phyloP scores from a whole-genome alignment of 2,797 vertebrate genomes.

The Danio kyathit region DNA sequence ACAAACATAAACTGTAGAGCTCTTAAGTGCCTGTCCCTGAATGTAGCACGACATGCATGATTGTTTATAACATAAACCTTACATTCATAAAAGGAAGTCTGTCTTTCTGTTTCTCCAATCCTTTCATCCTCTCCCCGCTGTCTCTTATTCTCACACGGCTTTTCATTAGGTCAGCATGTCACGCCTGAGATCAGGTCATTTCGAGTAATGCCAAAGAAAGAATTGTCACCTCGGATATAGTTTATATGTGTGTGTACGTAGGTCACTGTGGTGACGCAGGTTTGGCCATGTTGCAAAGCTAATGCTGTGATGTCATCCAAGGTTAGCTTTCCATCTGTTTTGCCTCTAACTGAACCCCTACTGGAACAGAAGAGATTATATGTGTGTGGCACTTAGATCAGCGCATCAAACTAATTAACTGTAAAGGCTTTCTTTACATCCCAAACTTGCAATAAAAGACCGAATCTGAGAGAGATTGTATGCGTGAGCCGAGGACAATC shows the following conservation, averaged over 20 bases:
- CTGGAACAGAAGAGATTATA: constrained; percentile 4
- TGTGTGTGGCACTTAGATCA: not conserved
- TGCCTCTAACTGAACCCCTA: constrained; percentile 4
- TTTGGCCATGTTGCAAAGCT: constrained; percentile 33
- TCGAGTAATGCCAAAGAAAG: constrained; percentile 10
- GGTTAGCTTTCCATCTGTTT: constrained; percentile 52
- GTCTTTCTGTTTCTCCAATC: constrained; percentile 22
- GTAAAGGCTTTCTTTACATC: not conserved
- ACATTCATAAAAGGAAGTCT: constrained; percentile 45
- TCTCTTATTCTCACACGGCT: constrained; percentile 23
- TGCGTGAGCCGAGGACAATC: not conserved
- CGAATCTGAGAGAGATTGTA: constrained; percentile 20
- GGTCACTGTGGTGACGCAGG: constrained; percentile 26
- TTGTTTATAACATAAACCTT: constrained; percentile 61
- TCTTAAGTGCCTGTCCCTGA: constrained; percentile 39
- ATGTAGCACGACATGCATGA: constrained; percentile 50
- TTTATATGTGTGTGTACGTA: constrained; percentile 32
- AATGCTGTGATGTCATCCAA: constrained; percentile 39
- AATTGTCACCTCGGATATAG: constrained; percentile 14
- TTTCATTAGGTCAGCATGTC: constrained; percentile 23
- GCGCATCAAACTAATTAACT: not conserved
- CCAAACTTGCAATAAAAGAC: not conserved
- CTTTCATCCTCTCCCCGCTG: constrained; percentile 31
- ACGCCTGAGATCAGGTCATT: constrained; percentile 44
- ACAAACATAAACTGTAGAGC: constrained; percentile 17